These are phyloP conservation scores for Nemurella pictetii DNA, from an alignment of 2,888 invertebrate species.

Conservation along the genomic window DNA sequence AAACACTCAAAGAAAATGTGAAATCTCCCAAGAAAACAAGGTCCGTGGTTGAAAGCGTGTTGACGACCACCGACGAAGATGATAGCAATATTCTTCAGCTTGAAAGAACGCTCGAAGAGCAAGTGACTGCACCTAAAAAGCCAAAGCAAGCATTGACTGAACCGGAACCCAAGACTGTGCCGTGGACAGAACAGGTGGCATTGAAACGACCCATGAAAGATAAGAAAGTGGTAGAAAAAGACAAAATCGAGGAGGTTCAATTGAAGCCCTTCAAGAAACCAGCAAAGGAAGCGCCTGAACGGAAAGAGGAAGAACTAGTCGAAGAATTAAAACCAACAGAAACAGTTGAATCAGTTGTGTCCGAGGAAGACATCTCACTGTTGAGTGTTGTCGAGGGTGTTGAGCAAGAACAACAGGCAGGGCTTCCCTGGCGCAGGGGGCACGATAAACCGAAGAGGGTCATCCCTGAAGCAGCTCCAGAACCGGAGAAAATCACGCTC, in stretches of 20 bases:
- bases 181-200: conserved; percentile 36
- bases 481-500: conserved; percentile 31
- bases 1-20: conserved; percentile 15
- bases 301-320: conserved; percentile 3
- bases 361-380: conserved; percentile 17
- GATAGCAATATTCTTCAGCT: conserved; percentile 4
- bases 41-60: conserved; percentile 44
- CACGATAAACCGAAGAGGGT: conserved; percentile 42
- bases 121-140: conserved; percentile 14
- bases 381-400: background rate
- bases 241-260: conserved; percentile 56
- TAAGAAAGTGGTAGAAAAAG: conserved; percentile 51
- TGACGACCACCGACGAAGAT: background rate
- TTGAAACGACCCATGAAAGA: conserved; percentile 52
- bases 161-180: conserved; percentile 45
- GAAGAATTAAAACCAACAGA: conserved; percentile 28
- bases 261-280: conserved; percentile 52
- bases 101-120: conserved; percentile 6
- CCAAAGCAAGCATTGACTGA: conserved; percentile 46
- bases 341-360: background rate
- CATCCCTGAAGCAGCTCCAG: conserved; percentile 21
- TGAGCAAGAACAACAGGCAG: conserved; percentile 9
- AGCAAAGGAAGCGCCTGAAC: conserved; percentile 20
- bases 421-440: conserved; percentile 37
- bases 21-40: conserved; percentile 9